These are phyloP conservation scores for Lonchura striata DNA, from an alignment of 2,113 vertebrate species.

Conservation along the genomic window DNA sequence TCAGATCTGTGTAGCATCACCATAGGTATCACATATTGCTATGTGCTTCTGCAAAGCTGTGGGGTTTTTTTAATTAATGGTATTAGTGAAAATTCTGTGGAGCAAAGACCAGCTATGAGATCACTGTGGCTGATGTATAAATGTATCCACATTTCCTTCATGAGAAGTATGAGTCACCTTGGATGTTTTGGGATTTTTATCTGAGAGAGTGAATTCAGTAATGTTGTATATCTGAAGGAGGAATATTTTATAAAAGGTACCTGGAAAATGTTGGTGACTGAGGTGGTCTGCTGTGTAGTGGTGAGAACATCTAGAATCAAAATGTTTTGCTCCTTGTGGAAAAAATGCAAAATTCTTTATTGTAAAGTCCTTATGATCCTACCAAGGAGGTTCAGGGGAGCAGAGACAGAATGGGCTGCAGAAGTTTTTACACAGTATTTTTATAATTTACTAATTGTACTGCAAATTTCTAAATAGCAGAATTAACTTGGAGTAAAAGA, in stretches of 20 bases:
- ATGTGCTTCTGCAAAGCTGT: neutral
- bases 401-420: neutral
- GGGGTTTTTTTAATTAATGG: neutral
- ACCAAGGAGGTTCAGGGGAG: neutral
- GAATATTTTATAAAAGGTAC: neutral
- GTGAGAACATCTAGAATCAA: neutral
- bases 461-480: neutral
- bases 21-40: neutral
- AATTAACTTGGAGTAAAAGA: neutral
- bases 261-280: neutral
- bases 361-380: neutral
- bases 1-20: neutral
- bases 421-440: neutral
- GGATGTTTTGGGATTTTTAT: neutral
- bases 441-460: neutral
- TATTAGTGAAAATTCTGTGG: neutral
- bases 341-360: neutral
- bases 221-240: neutral
- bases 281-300: neutral
- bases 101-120: neutral
- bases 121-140: neutral
- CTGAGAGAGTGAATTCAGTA: neutral
- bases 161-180: accelerated
- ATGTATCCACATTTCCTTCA: neutral
- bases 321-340: neutral